phyloP scores from a whole-genome alignment of 2,888 invertebrate genomes.

The Dynastes grantii region DNA sequence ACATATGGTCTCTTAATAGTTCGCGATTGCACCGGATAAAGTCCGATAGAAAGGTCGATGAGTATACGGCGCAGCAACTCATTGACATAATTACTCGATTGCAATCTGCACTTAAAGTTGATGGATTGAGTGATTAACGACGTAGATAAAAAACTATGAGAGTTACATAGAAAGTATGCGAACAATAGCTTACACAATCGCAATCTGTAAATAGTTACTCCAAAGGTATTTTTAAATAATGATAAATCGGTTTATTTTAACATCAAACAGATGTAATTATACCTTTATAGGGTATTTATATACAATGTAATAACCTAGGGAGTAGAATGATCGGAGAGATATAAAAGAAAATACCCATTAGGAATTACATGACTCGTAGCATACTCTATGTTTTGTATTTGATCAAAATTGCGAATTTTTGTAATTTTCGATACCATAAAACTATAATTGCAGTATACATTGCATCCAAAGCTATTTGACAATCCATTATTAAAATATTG shows the following conservation, averaged over 20 bases:
- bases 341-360: no score
- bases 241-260: slow-evolving; percentile 7
- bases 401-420: no score
- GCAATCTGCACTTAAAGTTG: slow-evolving; percentile 27
- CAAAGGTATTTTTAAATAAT: neutral
- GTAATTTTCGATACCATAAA: no score
- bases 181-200: slow-evolving; percentile 7
- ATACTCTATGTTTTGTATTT: no score
- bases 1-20: neutral
- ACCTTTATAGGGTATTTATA: neutral
- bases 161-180: neutral
- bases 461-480: no score
- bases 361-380: no score
- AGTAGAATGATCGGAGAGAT: no score
- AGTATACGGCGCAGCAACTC: slow-evolving; percentile 7
- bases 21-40: neutral
- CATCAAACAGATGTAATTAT: slow-evolving; percentile 7
- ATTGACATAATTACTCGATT: slow-evolving; percentile 32
- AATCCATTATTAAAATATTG: no score
- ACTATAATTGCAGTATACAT: no score
- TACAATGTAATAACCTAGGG: no score
- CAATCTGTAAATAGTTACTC: slow-evolving; percentile 8
- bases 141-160: neutral
- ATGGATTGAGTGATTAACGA: slow-evolving; percentile 32
- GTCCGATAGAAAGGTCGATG: neutral